Evolutionary conservation across 2,797 vertebrate genomes (phyloP).

Genomic region (Sarcophilus harrisii): DNA sequence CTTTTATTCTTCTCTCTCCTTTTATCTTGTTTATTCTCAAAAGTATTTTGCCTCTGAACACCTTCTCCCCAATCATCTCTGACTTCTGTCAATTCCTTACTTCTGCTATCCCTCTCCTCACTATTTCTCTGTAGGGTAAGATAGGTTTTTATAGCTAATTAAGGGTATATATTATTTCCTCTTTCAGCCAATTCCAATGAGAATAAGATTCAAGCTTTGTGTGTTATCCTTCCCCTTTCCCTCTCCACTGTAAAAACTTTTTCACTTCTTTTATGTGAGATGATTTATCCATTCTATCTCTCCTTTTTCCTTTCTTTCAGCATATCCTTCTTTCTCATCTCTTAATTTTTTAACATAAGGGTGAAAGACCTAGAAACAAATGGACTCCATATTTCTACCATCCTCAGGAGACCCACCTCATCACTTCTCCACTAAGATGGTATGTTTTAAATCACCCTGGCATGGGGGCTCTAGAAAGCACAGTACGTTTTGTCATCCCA

Average conservation of each 20-base stretch:
- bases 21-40: not conserved
- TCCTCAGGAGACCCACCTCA: no score
- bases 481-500: no score
- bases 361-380: no score
- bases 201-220: not conserved
- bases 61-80: not conserved
- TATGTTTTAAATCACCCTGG: no score
- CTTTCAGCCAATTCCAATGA: not conserved
- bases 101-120: not conserved
- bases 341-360: not conserved
- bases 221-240: not conserved
- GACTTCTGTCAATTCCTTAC: no score
- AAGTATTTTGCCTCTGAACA: not conserved
- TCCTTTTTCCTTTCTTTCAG: not conserved
- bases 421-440: no score
- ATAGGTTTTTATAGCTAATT: not conserved
- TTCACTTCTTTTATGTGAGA: not conserved
- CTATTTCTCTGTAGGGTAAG: not conserved
- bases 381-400: no score
- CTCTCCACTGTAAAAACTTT: not conserved
- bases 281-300: not conserved
- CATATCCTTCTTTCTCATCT: not conserved
- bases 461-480: no score
- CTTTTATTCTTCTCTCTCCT: not conserved
- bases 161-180: not conserved